Base-by-base conservation (phyloP, 2,797 vertebrate genomes). In the Chiroxiphia lanceolata region DNA sequence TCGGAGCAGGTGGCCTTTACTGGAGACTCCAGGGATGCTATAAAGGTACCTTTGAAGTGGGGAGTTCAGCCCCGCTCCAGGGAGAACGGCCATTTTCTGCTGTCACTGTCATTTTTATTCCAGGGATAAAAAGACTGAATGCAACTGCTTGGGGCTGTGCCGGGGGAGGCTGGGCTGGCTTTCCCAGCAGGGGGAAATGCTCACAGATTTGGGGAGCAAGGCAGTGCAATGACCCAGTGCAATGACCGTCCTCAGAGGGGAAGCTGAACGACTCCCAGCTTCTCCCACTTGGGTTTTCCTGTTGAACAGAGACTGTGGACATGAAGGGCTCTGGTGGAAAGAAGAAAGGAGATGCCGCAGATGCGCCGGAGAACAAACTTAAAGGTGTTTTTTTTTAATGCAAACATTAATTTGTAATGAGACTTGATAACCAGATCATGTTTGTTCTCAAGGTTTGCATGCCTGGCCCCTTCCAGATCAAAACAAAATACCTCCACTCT, bases 21-120 rank as follows among this genome's bases (percentile, higher is more conserved):
- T 48, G 60, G 88, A 57, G 83, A 64, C 95, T 90, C 93, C 77
- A 77, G 86, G 75, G 96, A 97, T 63, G 84, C 12, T 10, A 92
- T 53, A 64, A 94, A 95, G 90, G 93, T 17, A 76, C 80, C 95
- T 96, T 96, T 96, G 91, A 97, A 96, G 93, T 54, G 57, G 51
- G 53, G 92, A 92, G 77, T 77, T 94, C 17, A 94, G 94, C 85
- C 82, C 69, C 0, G 51, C 95, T 86, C 85, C 86, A 51, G 89
- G 69, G 89, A 89, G 75, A 67, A 72, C 6, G 4, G 74, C 85
- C 77, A 83, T 87, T 94, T 95, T 93, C 85, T 84, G 93, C 94
- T 94, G 91, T 94, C 95, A 87, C 22, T 90, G 93, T 95, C 60
- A 90, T 91, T 96, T 96, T 93, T 76, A 69, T 79, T 87, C 64